Evolutionary conservation across 2,888 invertebrate species (phyloP).

Genomic region (Esperia sulphurella): DNA sequence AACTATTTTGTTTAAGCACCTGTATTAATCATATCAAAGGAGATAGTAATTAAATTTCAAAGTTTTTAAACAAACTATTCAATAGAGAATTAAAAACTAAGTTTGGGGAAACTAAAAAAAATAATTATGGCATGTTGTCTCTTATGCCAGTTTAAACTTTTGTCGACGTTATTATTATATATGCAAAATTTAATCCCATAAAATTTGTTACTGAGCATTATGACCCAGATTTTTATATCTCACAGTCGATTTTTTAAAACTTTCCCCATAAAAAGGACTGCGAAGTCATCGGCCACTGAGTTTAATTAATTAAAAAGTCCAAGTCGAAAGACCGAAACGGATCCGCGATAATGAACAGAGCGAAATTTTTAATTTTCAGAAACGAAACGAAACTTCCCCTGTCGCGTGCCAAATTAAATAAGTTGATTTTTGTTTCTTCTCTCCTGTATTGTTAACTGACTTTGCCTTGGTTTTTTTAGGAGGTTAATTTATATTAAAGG

Average conservation of each 20-base stretch:
- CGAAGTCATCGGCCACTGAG: conserved; percentile 5
- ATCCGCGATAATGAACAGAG: conserved; percentile 13
- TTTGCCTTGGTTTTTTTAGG: background rate
- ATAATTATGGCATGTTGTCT: too few relatives aligned
- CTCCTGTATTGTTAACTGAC: background rate
- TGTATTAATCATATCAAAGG: too few relatives aligned
- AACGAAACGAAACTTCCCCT: conserved; percentile 10
- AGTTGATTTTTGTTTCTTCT: conserved; percentile 10
- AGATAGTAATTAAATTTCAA: too few relatives aligned
- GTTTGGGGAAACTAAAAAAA: too few relatives aligned
- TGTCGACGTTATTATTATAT: too few relatives aligned
- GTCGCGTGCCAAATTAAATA: conserved; percentile 13
- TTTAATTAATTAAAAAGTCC: conserved; percentile 24
- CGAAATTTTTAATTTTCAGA: conserved; percentile 11
- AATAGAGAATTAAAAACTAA: too few relatives aligned
- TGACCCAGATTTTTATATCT: too few relatives aligned
- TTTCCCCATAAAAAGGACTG: background rate
- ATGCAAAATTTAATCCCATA: too few relatives aligned
- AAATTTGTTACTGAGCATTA: too few relatives aligned
- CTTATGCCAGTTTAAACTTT: too few relatives aligned
- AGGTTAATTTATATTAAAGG: background rate
- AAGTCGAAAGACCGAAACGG: conserved; percentile 1
- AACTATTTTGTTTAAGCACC: too few relatives aligned
- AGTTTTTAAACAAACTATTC: too few relatives aligned
- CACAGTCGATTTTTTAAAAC: background rate